Conservation (phyloP, 1,140 invertebrate genomes). For the Drosophila insularis region DNA sequence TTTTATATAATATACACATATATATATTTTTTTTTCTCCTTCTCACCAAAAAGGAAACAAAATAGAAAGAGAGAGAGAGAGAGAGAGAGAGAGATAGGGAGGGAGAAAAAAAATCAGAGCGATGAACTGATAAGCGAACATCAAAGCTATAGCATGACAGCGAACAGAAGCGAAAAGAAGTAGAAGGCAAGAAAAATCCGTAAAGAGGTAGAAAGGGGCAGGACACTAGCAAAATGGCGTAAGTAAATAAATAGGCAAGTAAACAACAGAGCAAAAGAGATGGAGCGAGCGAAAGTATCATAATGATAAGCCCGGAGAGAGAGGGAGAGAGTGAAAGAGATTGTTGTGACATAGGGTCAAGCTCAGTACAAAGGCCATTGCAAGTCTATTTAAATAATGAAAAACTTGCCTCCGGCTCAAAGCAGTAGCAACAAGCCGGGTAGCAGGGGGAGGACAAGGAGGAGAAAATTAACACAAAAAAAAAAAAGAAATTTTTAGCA, state of each 20-base stretch:
- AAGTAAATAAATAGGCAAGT: constrained; percentile 42
- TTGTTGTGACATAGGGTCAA: constrained; percentile 59
- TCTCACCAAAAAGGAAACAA: constrained; percentile 24
- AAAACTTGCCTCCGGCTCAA: constrained; percentile 53
- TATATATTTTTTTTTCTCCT: no score
- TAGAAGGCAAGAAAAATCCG: neutral
- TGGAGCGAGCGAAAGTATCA: neutral
- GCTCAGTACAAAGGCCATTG: constrained; percentile 64
- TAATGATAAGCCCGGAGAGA: no score
- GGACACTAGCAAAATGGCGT: constrained; percentile 39
- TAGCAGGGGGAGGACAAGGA: neutral
- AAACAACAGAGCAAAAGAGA: neutral
- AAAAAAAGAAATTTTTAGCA: neutral
- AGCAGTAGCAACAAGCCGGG: neutral
- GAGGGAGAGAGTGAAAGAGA: constrained; percentile 5
- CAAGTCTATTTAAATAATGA: constrained; percentile 67
- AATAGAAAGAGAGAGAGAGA: neutral
- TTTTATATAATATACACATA: constrained; percentile 19
- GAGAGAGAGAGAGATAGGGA: neutral
- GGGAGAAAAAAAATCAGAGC: constrained; percentile 37
- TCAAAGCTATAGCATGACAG: constrained; percentile 60
- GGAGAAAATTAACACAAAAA: neutral
- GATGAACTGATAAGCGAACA: constrained; percentile 74
- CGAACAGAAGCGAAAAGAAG: constrained; percentile 20
- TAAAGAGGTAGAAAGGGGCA: constrained; percentile 5